These are phyloP conservation scores for Cataglyphis cursor DNA, from an alignment of 2,888 invertebrate species.

Conservation along the genomic window DNA sequence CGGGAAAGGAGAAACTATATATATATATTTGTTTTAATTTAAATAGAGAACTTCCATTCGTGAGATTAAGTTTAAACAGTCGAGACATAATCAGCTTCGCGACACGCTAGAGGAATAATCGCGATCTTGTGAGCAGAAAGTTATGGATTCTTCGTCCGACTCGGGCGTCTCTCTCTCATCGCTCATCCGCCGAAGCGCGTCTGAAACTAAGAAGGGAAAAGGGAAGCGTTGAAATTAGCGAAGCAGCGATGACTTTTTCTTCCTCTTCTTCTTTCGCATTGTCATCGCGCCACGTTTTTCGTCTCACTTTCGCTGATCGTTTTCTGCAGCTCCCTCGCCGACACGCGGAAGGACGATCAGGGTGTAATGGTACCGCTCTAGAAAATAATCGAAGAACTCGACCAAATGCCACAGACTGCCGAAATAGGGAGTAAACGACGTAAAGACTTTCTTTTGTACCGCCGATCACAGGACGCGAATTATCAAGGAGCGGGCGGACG, in stretches of 20 bases:
- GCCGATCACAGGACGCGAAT: conserved; percentile 10
- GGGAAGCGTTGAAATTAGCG: not conserved
- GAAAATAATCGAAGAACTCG: conserved; percentile 44
- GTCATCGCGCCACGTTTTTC: not conserved
- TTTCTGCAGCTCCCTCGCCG: not conserved
- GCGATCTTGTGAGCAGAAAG: not conserved
- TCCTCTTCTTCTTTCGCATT: not conserved
- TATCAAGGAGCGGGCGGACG: not conserved
- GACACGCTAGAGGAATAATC: conserved; percentile 5
- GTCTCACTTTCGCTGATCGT: not conserved
- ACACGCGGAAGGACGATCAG: not conserved
- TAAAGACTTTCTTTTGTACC: conserved; percentile 30
- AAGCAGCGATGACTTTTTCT: not conserved
- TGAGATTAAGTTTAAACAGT: conserved; percentile 43
- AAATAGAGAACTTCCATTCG: conserved; percentile 44
- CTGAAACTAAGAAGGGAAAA: not conserved
- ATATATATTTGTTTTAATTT: conserved; percentile 41
- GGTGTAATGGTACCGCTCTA: conserved; percentile 33
- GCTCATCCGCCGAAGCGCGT: not conserved
- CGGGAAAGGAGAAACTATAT: conserved; percentile 12
- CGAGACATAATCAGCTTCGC: conserved; percentile 8
- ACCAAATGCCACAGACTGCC: conserved; percentile 60
- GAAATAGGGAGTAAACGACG: conserved; percentile 31
- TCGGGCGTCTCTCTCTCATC: not conserved
- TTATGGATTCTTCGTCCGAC: conserved; percentile 18